Conservation (phyloP, 2,797 vertebrate genomes). For the Odontamblyopus lacepedii region DNA sequence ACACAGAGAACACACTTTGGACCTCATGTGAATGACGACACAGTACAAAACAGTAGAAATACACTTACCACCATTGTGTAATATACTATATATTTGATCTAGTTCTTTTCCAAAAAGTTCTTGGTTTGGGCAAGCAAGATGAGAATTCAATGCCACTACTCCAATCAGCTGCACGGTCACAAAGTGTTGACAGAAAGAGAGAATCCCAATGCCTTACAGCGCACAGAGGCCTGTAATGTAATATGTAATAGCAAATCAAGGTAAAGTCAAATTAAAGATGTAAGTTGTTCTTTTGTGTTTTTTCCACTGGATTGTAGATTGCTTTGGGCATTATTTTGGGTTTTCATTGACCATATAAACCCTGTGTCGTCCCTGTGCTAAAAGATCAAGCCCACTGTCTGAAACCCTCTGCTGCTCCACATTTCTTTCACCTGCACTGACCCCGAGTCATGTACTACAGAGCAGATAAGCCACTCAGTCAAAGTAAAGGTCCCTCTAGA, state of each 20-base stretch:
- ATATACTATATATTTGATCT: slow-evolving; percentile 61
- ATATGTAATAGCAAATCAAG: neutral
- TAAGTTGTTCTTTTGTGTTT: neutral
- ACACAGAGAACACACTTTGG: slow-evolving; percentile 76
- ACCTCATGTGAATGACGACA: slow-evolving; percentile 78
- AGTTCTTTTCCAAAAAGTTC: slow-evolving; percentile 61
- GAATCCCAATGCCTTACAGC: neutral
- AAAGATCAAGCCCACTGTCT: slow-evolving; percentile 45
- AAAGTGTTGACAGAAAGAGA: neutral
- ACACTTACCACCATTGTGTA: slow-evolving; percentile 70
- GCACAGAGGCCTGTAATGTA: too few relatives aligned
- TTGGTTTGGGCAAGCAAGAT: slow-evolving; percentile 54
- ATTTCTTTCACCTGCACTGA: slow-evolving; percentile 58
- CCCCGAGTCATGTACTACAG: slow-evolving; percentile 1
- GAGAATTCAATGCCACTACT: slow-evolving; percentile 52
- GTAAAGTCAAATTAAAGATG: neutral
- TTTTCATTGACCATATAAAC: slow-evolving; percentile 33
- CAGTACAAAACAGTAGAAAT: slow-evolving; percentile 78
- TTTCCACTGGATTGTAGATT: neutral
- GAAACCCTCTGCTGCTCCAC: slow-evolving; percentile 39
- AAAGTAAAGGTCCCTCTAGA: neutral
- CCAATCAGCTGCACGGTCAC: slow-evolving; percentile 41
- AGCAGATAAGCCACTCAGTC: neutral
- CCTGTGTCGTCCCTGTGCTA: slow-evolving; percentile 60
- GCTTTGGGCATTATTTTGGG: slow-evolving; percentile 11